Percentiles rank a stretch among this genome's conserved stretches.
Conservation (phyloP, 2,113 vertebrate genomes). For the Paramisgurnus dabryanus region DNA sequence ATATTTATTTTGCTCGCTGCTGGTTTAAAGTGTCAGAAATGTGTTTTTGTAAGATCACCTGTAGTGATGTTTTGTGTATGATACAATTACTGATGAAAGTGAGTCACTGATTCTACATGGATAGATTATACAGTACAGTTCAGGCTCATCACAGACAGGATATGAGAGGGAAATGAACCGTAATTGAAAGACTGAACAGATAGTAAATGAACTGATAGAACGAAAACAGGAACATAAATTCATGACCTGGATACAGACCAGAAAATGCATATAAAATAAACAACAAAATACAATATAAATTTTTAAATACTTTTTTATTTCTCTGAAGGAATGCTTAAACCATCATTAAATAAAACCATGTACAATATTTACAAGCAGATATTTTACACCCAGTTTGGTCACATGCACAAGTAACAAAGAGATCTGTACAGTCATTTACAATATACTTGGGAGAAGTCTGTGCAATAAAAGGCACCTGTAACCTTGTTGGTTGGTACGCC, state of each 20-base stretch:
- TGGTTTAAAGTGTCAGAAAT: too few relatives aligned
- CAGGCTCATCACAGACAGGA: conserved; percentile 14
- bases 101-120: neutral
- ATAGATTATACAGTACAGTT: neutral
- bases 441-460: conserved; percentile 65
- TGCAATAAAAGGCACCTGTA: conserved; percentile 74
- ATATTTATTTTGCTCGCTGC: too few relatives aligned
- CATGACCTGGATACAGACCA: neutral
- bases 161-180: neutral
- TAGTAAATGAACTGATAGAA: neutral
- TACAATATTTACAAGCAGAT: conserved; percentile 74
- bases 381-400: conserved; percentile 69
- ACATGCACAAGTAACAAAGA: conserved; percentile 68
- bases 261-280: neutral
- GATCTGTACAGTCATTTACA: conserved; percentile 71
- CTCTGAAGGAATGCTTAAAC: conserved; percentile 40
- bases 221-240: neutral
- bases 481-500: conserved; percentile 59
- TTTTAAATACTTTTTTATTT: conserved; percentile 43
- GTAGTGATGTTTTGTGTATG: too few relatives aligned
- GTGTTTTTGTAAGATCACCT: too few relatives aligned
- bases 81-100: too few relatives aligned
- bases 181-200: neutral
- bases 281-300: neutral
- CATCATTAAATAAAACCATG: conserved; percentile 73